phyloP scores from a whole-genome alignment of 2,888 invertebrate genomes.

The Eupithecia vulgata region DNA sequence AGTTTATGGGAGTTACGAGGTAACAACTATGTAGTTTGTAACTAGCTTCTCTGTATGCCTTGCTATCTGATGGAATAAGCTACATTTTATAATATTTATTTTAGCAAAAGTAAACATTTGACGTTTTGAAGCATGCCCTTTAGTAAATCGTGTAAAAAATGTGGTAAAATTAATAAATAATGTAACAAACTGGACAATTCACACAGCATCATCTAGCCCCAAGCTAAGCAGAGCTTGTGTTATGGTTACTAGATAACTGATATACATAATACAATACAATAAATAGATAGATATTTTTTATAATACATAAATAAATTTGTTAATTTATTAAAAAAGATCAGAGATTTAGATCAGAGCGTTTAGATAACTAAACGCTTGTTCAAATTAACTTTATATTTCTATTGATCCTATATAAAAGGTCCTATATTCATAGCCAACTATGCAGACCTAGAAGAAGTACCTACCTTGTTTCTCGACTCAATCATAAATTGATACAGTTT shows the following conservation, averaged over 20 bases:
- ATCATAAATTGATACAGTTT: slow-evolving; percentile 8
- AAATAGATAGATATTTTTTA: no score
- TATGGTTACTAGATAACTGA: no score
- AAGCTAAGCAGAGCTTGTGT: no score
- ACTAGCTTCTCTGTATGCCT: background rate
- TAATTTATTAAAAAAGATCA: no score
- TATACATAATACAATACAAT: no score
- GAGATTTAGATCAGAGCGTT: no score
- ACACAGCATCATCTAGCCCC: no score
- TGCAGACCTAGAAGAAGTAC: background rate
- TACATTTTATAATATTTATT: background rate
- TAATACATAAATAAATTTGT: no score
- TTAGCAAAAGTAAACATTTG: background rate
- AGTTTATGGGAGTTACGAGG: slow-evolving; percentile 34
- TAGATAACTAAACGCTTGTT: background rate
- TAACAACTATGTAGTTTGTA: slow-evolving; percentile 14
- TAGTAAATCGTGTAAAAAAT: background rate
- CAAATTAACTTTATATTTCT: background rate
- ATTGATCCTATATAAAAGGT: background rate
- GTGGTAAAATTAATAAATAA: no score
- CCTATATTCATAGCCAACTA: background rate
- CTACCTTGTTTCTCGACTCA: background rate
- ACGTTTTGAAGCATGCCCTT: background rate
- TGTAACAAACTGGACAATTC: no score
- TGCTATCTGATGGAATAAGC: background rate